Conservation (phyloP, 2,113 vertebrate species). For the Penelope pileata region DNA sequence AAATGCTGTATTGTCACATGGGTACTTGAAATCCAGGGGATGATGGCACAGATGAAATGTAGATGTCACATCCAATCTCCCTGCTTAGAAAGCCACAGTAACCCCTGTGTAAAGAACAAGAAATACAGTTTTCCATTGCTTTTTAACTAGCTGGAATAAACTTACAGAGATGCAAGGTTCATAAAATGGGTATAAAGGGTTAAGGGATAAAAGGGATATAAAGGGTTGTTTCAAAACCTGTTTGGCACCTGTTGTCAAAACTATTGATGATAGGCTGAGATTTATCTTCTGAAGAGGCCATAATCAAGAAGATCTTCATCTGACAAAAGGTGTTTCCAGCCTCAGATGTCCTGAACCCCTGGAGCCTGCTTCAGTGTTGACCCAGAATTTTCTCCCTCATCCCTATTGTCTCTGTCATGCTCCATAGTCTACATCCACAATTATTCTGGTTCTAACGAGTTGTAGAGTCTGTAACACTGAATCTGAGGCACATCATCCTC, state of each 20-base stretch:
- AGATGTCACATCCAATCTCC: not conserved
- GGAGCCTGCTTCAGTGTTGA: not conserved
- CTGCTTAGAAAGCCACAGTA: not conserved
- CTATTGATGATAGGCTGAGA: rapidly evolving
- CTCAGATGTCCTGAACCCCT: not conserved
- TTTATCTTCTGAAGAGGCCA: rapidly evolving
- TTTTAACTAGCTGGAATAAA: not conserved
- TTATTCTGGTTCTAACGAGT: not conserved
- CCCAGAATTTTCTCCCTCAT: not conserved
- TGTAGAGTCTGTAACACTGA: not conserved
- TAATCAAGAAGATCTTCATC: not conserved
- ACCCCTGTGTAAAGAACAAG: not conserved
- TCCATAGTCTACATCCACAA: not conserved
- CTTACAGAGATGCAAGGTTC: not conserved
- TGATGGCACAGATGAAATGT: not conserved
- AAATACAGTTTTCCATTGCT: not conserved
- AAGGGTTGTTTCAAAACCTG: not conserved
- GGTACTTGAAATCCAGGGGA: not conserved
- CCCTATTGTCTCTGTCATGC: not conserved
- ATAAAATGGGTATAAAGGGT: not conserved
- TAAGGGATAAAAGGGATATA: too few relatives aligned
- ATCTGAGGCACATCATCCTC: not conserved
- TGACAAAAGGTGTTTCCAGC: not conserved
- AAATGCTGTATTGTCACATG: not conserved
- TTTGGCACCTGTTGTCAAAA: not conserved